Percentiles rank a stretch among this genome's conserved stretches.
These are phyloP conservation scores for Ardeotis arabs DNA, from an alignment of 2,113 vertebrate species.

Conservation along the genomic window DNA sequence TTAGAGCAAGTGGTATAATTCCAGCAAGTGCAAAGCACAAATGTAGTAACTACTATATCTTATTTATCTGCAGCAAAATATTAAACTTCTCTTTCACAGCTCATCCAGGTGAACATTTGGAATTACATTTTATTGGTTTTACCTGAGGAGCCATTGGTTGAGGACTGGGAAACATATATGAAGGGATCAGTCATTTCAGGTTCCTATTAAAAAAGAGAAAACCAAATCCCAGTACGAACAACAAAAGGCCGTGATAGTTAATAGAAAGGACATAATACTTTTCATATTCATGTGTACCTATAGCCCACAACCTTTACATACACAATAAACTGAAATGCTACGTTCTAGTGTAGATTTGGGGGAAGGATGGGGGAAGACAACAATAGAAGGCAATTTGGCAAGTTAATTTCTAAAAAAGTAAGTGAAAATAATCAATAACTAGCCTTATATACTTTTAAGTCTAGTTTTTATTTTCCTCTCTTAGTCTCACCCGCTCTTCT, in stretches of 20 bases:
- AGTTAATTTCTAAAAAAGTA: background rate
- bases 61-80: background rate
- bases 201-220: background rate
- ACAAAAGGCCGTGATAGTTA: background rate
- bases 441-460: background rate
- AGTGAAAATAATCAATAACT: background rate
- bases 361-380: background rate
- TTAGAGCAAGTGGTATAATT: background rate
- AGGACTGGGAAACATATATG: background rate
- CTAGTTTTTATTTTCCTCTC: background rate
- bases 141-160: background rate
- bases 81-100: background rate
- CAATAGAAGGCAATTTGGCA: background rate
- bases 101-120: background rate
- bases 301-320: background rate
- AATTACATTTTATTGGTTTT: background rate
- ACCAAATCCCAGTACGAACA: background rate
- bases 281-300: background rate
- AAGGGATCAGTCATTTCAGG: background rate
- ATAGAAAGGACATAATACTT: background rate
- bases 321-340: background rate
- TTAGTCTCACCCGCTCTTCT: background rate
- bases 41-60: background rate
- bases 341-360: background rate
- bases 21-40: background rate